These are phyloP conservation scores for Paragorgia papillata DNA, from an alignment of 92 coral and sea anemone species.

Conservation along the genomic window DNA sequence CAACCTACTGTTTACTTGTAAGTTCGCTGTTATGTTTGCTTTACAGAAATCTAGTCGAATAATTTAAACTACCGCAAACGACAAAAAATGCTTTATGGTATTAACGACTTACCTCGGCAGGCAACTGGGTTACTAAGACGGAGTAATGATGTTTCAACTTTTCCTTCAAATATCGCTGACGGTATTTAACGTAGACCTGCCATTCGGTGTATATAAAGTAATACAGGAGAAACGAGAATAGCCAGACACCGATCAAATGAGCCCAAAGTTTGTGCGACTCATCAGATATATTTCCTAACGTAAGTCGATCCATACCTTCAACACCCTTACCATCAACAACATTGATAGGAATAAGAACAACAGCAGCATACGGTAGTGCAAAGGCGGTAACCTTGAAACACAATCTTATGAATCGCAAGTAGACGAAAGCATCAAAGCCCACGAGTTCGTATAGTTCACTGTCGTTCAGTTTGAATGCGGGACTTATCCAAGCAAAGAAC, in stretches of 20 bases:
- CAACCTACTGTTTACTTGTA: no score
- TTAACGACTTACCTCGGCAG: constrained; percentile 68
- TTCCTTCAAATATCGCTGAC: constrained; percentile 75
- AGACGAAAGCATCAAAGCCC: constrained; percentile 89
- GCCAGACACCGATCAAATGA: constrained; percentile 87
- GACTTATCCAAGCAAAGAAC: constrained; percentile 87
- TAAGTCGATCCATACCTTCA: constrained; percentile 67
- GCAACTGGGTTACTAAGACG: constrained; percentile 81
- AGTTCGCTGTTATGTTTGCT: no score
- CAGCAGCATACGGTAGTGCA: constrained; percentile 83
- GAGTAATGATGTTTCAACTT: constrained; percentile 80
- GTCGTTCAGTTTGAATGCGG: constrained; percentile 83
- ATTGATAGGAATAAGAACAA: constrained; percentile 84
- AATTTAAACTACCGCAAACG: no score
- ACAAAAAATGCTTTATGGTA: no score
- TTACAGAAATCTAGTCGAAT: no score
- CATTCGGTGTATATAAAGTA: constrained; percentile 85
- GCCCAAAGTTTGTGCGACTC: constrained; percentile 82
- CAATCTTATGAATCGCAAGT: constrained; percentile 77
- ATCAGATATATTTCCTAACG: constrained; percentile 68
- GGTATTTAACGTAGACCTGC: constrained; percentile 76
- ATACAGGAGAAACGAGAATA: constrained; percentile 71
- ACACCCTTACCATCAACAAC: constrained; percentile 65
- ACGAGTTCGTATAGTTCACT: constrained; percentile 83
- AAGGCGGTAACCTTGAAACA: constrained; percentile 78